phyloP scores from a whole-genome alignment of 2,888 invertebrate species.

The Nomada flava region DNA sequence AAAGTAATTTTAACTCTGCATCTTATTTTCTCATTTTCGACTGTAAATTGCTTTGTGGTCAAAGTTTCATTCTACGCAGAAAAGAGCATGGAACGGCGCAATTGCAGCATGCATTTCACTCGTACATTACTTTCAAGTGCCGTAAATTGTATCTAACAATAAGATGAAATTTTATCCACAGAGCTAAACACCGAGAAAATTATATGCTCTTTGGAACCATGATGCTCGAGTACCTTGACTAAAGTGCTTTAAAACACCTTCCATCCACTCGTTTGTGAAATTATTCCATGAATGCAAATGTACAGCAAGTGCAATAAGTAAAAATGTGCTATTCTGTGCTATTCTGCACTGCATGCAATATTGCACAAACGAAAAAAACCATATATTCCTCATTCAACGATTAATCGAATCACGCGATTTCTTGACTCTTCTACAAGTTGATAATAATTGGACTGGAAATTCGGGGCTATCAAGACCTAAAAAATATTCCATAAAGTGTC shows the following conservation, averaged over 20 bases:
- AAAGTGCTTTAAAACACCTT: background rate
- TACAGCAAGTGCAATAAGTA: slow-evolving; percentile 4
- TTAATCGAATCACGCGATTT: background rate
- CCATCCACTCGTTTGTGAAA: background rate
- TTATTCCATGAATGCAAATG: background rate
- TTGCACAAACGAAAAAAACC: background rate
- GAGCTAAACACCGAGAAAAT: slow-evolving; percentile 6
- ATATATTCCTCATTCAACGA: slow-evolving; percentile 4
- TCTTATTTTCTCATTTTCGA: background rate
- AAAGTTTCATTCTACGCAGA: background rate
- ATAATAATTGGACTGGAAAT: background rate
- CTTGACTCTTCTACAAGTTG: slow-evolving; percentile 1
- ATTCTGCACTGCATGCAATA: slow-evolving; percentile 8
- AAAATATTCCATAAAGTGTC: background rate
- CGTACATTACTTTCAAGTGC: background rate
- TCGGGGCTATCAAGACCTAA: background rate
- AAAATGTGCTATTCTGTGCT: background rate
- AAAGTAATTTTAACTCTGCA: background rate
- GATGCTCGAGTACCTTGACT: background rate
- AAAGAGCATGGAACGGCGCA: background rate
- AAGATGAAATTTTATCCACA: slow-evolving; percentile 10
- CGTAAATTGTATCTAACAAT: background rate
- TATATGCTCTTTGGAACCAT: background rate
- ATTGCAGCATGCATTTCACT: slow-evolving; percentile 2
- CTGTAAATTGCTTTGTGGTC: background rate